Conservation (phyloP, 2,113 vertebrate species). For the Peromyscus leucopus region DNA sequence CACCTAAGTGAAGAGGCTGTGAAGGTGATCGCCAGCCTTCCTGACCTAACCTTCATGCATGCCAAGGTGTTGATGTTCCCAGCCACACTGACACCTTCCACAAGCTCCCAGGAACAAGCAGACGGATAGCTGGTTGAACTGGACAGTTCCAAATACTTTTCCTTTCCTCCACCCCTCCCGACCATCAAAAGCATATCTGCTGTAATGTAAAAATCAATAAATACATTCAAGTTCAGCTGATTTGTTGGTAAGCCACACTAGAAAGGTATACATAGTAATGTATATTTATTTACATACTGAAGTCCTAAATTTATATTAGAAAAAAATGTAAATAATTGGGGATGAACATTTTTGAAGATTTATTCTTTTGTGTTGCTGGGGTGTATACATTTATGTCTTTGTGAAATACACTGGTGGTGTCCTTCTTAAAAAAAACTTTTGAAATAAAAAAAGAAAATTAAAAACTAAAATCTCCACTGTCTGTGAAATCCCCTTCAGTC, state of each 20-base stretch:
- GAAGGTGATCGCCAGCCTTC: slow-evolving; percentile 92
- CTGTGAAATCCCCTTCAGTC: slow-evolving; percentile 89
- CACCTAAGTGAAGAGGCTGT: slow-evolving; percentile 95
- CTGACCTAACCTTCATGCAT: slow-evolving; percentile 96
- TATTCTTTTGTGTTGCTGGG: slow-evolving; percentile 91
- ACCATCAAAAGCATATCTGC: slow-evolving; percentile 86
- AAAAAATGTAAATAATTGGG: slow-evolving; percentile 94
- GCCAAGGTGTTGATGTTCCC: slow-evolving; percentile 97
- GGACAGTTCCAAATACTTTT: slow-evolving; percentile 85
- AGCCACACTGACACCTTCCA: slow-evolving; percentile 92
- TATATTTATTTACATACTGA: slow-evolving; percentile 94
- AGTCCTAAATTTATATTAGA: slow-evolving; percentile 93
- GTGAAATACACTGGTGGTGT: slow-evolving; percentile 94
- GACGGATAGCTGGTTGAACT: slow-evolving; percentile 84
- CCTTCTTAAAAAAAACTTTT: slow-evolving; percentile 89
- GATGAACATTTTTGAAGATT: slow-evolving; percentile 90
- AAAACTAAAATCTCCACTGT: slow-evolving; percentile 90
- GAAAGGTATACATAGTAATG: slow-evolving; percentile 92
- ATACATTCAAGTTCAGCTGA: slow-evolving; percentile 88
- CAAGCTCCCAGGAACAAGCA: slow-evolving; percentile 88
- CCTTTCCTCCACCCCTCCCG: slow-evolving; percentile 69
- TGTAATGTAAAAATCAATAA: slow-evolving; percentile 84
- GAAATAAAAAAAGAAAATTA: slow-evolving; percentile 84
- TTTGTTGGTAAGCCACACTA: slow-evolving; percentile 92
- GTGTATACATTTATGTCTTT: slow-evolving; percentile 92